Evolutionary conservation across 2,797 vertebrate species (phyloP), one percentile per base, ranked within the genome.

Genomic region (Bradypodion pumilum): DNA sequence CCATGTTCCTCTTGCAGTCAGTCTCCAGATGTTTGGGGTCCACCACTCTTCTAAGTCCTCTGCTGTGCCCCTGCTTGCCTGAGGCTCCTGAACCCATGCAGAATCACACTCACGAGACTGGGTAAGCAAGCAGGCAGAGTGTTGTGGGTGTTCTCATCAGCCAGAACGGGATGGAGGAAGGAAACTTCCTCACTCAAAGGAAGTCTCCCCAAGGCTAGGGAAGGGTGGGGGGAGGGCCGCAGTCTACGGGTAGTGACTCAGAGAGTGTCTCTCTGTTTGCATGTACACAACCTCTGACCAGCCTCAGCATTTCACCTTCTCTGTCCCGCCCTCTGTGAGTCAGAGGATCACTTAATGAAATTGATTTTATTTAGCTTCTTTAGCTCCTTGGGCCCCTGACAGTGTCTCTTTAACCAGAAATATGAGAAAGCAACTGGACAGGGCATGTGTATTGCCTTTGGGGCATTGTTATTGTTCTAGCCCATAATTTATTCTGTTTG

Each of bases 141-240:
- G 27, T 16, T 19, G 32, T 42, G 63, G 84, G 78, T 76, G 84
- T 85, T 85, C 65, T 84, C 84, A 85, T 62, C 52, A 62, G 84
- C 65, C 42, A 81, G 73, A 23, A 46, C 32, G 76, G 73, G 79
- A 85, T 63, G 73, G 79, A 81, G 84, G 84, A 85, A 85, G 84
- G 84, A 77, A 81, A 65, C 56, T 63, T 70, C 65, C 78, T 69
- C 56, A 76, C 65, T 76, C 78, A 81, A 56, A 85, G 84, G 84
- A 85, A 85, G 73, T 76, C 79, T 77, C 84, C 40, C 80, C 79
- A 63, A 85, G 84, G 73, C 82, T 65, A 76, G 73, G 32, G 62
- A 74, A 42, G 76, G 42, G 2, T 60, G 78, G 78, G 73, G 73
- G 44, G 85, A 49, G 78, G 84, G 25, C 35, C 35, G 37, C n/a